phyloP scores from a whole-genome alignment of 2,888 invertebrate species.

The Cynaeus angustus region DNA sequence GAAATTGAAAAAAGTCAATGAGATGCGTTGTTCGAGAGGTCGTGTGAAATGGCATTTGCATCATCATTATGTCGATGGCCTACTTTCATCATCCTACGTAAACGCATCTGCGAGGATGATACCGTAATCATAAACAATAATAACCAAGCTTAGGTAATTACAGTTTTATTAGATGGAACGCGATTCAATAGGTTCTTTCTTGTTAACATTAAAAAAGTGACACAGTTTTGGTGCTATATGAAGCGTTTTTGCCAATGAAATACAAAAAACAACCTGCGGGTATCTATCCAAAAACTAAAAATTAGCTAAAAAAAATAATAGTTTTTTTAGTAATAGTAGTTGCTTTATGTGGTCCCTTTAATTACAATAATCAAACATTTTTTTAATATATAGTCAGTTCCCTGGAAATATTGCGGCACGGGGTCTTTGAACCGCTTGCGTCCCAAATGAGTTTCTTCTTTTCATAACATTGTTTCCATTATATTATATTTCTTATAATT shows the following conservation, averaged over 20 bases:
- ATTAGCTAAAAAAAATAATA: too few species aligned
- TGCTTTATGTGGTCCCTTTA: too few species aligned
- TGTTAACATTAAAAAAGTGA: too few species aligned
- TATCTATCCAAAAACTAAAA: too few species aligned
- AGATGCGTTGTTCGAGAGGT: conserved; percentile 15
- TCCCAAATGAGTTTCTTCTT: conserved; percentile 28
- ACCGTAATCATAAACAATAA: conserved; percentile 8
- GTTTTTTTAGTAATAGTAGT: too few species aligned
- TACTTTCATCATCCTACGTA: conserved; percentile 30
- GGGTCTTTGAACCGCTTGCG: conserved; percentile 30
- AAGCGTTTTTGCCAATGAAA: too few species aligned
- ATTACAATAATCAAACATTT: too few species aligned
- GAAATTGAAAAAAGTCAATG: conserved; percentile 61
- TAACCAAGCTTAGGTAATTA: background rate
- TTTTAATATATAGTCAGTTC: too few species aligned
- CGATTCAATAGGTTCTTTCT: too few species aligned
- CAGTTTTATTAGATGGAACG: background rate
- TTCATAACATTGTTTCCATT: conserved; percentile 28
- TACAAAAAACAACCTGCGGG: too few species aligned
- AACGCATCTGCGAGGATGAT: conserved; percentile 21
- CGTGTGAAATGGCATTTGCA: conserved; percentile 33
- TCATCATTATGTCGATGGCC: conserved; percentile 30
- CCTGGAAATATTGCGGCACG: background rate
- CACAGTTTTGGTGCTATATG: too few species aligned
- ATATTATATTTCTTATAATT: conserved; percentile 36